A percentile compares a stretch with the other conserved stretches of the same genome.
These are phyloP conservation scores for Spodoptera littoralis DNA, from an alignment of 2,888 invertebrate species.

Conservation along the genomic window DNA sequence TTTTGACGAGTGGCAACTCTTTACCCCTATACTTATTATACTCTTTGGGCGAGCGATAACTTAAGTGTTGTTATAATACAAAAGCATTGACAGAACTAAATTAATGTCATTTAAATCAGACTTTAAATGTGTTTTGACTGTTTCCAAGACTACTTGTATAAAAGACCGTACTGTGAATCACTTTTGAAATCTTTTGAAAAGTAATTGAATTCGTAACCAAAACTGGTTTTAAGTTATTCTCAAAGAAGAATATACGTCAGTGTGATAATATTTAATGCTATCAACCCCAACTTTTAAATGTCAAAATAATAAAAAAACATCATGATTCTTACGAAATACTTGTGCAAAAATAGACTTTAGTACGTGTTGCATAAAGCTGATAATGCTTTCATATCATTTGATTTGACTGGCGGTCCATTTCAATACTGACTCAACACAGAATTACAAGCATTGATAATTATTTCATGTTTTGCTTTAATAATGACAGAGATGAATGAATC, in stretches of 20 bases:
- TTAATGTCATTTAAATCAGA: too few species aligned
- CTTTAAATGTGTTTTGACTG: too few species aligned
- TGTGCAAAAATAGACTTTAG: neutral
- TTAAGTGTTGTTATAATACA: constrained; percentile 21
- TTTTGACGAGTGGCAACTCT: too few species aligned
- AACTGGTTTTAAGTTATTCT: too few species aligned
- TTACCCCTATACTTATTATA: too few species aligned
- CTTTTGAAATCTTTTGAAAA: too few species aligned
- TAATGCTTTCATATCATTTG: neutral
- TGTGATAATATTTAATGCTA: neutral
- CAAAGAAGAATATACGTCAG: too few species aligned
- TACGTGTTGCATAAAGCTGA: accelerated
- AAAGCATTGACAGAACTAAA: constrained; percentile 5
- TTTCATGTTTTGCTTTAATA: constrained; percentile 5
- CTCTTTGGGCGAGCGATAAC: constrained; percentile 51
- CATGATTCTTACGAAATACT: too few species aligned
- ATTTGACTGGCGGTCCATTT: neutral
- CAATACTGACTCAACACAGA: neutral
- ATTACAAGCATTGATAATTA: neutral
- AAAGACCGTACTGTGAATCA: too few species aligned
- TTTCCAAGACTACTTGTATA: too few species aligned
- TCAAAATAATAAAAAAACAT: constrained; percentile 22
- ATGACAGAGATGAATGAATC: too few species aligned
- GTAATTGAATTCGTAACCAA: too few species aligned
- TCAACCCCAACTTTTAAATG: constrained; percentile 14